Conservation (phyloP, 2,113 vertebrate species). For the Prolemur simus region DNA sequence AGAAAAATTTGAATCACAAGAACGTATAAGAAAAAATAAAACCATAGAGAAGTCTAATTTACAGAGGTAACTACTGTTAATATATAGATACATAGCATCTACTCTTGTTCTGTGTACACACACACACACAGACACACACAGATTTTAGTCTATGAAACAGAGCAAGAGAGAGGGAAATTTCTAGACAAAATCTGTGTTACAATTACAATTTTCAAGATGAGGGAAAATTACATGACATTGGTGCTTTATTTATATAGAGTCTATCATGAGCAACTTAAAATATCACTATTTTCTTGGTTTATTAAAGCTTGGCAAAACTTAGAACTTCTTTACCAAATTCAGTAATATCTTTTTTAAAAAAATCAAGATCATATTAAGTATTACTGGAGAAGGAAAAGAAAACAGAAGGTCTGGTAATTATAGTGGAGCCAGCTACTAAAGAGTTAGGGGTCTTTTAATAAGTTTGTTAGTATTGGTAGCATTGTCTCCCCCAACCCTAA, state of each 20-base stretch:
- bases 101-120: background rate
- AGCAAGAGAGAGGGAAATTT: background rate
- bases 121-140: background rate
- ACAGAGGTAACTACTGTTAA: background rate
- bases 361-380: slow-evolving; percentile 74
- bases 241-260: background rate
- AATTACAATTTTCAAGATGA: background rate
- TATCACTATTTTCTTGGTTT: slow-evolving; percentile 2
- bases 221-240: background rate
- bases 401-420: slow-evolving; percentile 78
- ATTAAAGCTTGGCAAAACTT: slow-evolving; percentile 4
- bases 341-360: background rate
- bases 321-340: slow-evolving; percentile 6
- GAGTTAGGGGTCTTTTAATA: slow-evolving; percentile 79
- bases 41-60: background rate
- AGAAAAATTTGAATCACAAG: background rate
- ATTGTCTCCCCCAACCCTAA: slow-evolving; percentile 51
- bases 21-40: slow-evolving; percentile 4
- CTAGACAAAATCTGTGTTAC: background rate
- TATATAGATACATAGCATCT: too few relatives aligned
- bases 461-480: slow-evolving; percentile 78
- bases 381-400: slow-evolving; percentile 64
- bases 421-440: slow-evolving; percentile 72
- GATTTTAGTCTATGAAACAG: background rate
- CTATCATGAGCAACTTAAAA: background rate